Evolutionary conservation across 92 coral and sea anemone genomes (phyloP).

Genomic region (Porites evermanni): DNA sequence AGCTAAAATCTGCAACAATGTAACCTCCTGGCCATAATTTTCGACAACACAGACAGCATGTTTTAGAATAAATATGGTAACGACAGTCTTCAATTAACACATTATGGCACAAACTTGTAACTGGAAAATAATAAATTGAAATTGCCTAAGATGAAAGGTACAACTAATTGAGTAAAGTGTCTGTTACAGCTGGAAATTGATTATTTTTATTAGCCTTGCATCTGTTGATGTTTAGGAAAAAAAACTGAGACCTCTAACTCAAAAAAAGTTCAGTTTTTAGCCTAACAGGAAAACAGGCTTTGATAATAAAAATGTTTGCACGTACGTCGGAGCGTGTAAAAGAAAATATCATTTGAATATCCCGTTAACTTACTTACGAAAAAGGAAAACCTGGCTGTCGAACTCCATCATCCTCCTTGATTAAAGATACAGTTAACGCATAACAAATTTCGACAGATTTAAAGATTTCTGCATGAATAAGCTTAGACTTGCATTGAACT

Average conservation of each 20-base stretch:
- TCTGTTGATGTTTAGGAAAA: neutral
- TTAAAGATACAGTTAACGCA: neutral
- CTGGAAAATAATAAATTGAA: neutral
- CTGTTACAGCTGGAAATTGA: neutral
- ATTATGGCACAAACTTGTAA: neutral
- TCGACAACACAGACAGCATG: no score
- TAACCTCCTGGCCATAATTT: neutral
- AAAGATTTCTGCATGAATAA: neutral
- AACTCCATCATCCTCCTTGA: no score
- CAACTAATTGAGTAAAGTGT: neutral
- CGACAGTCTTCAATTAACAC: neutral
- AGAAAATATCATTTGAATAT: neutral
- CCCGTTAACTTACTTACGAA: neutral
- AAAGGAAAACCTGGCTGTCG: neutral
- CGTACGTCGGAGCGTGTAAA: slow-evolving; percentile 8
- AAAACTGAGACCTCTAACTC: neutral
- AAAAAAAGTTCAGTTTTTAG: neutral
- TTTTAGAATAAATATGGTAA: no score
- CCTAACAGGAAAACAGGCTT: neutral
- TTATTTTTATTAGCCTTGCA: neutral
- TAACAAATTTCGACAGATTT: neutral
- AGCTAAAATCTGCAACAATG: neutral
- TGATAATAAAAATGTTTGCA: neutral
- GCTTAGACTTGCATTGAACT: neutral
- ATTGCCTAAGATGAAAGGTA: neutral